Evolutionary conservation across 2,888 invertebrate genomes (phyloP).

Genomic region (Nemotelus pantherinus): DNA sequence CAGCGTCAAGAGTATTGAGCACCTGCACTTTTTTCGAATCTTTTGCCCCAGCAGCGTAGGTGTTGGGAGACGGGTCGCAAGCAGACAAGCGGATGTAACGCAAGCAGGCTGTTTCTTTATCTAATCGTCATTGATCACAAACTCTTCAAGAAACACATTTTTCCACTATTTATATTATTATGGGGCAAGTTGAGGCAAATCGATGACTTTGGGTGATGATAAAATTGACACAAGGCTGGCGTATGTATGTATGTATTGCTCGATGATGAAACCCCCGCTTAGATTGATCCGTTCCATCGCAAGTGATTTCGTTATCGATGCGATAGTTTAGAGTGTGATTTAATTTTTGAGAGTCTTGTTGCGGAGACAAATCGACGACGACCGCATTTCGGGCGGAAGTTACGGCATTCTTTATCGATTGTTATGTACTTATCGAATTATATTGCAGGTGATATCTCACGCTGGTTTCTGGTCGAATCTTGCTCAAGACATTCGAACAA

Average conservation of each 20-base stretch:
- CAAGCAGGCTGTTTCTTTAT: conserved; percentile 18
- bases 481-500: too few species aligned
- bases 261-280: not conserved
- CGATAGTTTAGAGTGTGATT: not conserved
- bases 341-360: not conserved
- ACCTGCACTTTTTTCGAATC: conserved; percentile 17
- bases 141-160: conserved; percentile 3
- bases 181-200: not conserved
- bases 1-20: conserved; percentile 24
- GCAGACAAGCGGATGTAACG: conserved; percentile 27
- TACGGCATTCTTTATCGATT: conserved; percentile 11
- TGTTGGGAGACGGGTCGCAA: not conserved
- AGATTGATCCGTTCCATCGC: not conserved
- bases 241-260: too few species aligned
- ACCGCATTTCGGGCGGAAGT: conserved; percentile 13
- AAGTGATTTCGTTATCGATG: not conserved
- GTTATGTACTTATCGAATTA: conserved; percentile 14
- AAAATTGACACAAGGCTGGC: not conserved
- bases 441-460: conserved; percentile 26
- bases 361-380: conserved; percentile 17
- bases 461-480: too few species aligned
- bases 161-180: not conserved
- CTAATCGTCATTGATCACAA: conserved; percentile 21
- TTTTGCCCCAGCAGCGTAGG: not conserved
- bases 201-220: not conserved